A percentile compares a stretch with the other conserved stretches of the same genome.
Conservation (phyloP, 2,888 invertebrate species). For the Lasioglossum zephyrum region DNA sequence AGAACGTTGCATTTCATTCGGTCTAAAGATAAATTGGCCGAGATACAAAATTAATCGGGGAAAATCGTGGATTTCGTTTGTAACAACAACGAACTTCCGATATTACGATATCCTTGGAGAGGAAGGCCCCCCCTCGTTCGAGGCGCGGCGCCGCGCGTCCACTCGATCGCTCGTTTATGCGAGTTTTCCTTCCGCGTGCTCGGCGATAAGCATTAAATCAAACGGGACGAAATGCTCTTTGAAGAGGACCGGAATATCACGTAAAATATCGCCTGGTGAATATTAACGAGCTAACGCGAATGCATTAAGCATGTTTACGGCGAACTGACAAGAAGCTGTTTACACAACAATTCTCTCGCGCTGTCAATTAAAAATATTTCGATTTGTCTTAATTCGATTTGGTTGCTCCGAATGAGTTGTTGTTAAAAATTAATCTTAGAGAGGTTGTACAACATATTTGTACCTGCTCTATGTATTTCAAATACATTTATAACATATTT, state of each 20-base stretch:
- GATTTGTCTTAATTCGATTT: background rate
- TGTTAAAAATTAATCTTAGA: too few relatives aligned
- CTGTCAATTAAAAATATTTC: background rate
- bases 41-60: conserved; percentile 50
- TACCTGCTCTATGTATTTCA: too few relatives aligned
- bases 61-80: conserved; percentile 23
- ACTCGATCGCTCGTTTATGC: background rate
- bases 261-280: background rate
- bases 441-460: too few relatives aligned
- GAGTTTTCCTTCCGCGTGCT: background rate
- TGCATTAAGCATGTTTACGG: background rate
- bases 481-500: too few relatives aligned
- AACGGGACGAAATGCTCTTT: background rate
- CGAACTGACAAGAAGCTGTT: background rate
- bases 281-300: background rate
- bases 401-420: too few relatives aligned
- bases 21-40: conserved; percentile 49
- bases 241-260: background rate
- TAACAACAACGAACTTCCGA: background rate
- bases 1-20: conserved; percentile 37
- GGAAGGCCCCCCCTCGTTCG: background rate
- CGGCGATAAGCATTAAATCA: background rate
- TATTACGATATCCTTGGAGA: background rate
- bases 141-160: background rate
- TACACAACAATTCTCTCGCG: background rate